Base-by-base conservation (phyloP, 2,113 vertebrate species). In the Pelmatolapia mariae region DNA sequence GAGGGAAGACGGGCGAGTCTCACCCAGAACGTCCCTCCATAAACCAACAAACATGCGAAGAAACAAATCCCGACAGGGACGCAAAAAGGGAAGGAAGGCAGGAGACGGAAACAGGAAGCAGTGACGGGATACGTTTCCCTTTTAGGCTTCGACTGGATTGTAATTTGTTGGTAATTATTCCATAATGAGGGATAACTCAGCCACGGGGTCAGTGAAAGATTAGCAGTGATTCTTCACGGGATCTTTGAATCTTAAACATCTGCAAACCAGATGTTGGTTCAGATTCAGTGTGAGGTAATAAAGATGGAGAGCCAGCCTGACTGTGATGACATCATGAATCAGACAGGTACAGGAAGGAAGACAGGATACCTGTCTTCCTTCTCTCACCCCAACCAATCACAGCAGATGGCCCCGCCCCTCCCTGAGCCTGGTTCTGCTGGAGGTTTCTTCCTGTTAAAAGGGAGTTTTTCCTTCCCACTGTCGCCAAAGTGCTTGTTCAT, bases 291-390 rank as follows among this genome's bases (percentile, higher is more conserved):
- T 73, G 22, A 45, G 5, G 66, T 45, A 9, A 38, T 11, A 63
- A 36, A 66, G 61, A 38, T 38, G 33, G 18, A 43, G 33, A 71
- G n/a, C 4, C 36, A 43, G 66, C 66, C 57, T 24, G 33, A 40
- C 36, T 40, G 36, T 24, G 63, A 43, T 4, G 57, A 33, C 57
- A 3, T 61, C 57, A 33, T 63, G 29, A 33, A 63, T 63, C 59
- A 33, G 29, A 7, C 59, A 36, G 29, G 5, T 63, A 33, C 9
- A 59, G 57, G 26, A n/a, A 53, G 50, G 19, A 6, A 61, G 2
- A 61, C 0, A 1, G 26, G 56, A n/a, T 31, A 61, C 57, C 57
- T 18, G 29, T 61, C 0, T 7, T 19, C 29, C 57, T 61, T 10
- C 29, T 33, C 29, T 61, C 57, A 0, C 57, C 3, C 8, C 26